Percentiles rank a stretch among this genome's conserved stretches.
Conservation (phyloP, 2,113 vertebrate genomes). For the Toxotes chatareus region DNA sequence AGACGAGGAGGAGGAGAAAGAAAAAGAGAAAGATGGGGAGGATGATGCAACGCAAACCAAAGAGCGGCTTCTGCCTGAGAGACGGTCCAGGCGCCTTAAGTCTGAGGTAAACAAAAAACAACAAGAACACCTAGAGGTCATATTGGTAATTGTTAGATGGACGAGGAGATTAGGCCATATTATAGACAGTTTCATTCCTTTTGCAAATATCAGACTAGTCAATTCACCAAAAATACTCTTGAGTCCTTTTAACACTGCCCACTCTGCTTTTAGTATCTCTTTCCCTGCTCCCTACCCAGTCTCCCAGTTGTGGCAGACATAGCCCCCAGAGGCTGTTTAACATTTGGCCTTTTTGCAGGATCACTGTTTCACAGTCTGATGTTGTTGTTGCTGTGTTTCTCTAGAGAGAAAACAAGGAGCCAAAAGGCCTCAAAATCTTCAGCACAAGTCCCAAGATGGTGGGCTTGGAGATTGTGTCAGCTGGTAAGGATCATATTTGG, state of each 20-base stretch:
- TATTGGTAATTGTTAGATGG: background rate
- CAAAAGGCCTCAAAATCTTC: constrained; percentile 94
- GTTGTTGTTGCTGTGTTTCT: constrained; percentile 31
- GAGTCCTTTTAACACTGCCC: background rate
- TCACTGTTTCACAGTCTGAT: constrained; percentile 28
- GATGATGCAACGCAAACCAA: constrained; percentile 70
- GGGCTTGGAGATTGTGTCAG: constrained; percentile 88
- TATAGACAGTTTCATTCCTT: background rate
- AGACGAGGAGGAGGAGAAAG: constrained; percentile 80
- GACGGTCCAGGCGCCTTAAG: constrained; percentile 84
- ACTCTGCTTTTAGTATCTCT: background rate
- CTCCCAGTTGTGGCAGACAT: constrained; percentile 6
- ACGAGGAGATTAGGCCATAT: background rate
- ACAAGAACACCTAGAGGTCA: no score
- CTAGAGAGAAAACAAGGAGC: constrained; percentile 90
- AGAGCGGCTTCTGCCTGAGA: constrained; percentile 74
- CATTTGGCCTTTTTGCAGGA: constrained; percentile 31
- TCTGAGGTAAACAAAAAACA: constrained; percentile 76
- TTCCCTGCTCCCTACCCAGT: background rate
- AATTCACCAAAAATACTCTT: background rate
- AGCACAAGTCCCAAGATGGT: constrained; percentile 92
- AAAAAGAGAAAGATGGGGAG: constrained; percentile 71
- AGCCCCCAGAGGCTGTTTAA: background rate
- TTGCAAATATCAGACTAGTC: background rate
- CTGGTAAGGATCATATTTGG: constrained; percentile 70